These are phyloP conservation scores for Xiphorhynchus erythropygius DNA, from an alignment of 2,797 vertebrate genomes.

Conservation along the genomic window DNA sequence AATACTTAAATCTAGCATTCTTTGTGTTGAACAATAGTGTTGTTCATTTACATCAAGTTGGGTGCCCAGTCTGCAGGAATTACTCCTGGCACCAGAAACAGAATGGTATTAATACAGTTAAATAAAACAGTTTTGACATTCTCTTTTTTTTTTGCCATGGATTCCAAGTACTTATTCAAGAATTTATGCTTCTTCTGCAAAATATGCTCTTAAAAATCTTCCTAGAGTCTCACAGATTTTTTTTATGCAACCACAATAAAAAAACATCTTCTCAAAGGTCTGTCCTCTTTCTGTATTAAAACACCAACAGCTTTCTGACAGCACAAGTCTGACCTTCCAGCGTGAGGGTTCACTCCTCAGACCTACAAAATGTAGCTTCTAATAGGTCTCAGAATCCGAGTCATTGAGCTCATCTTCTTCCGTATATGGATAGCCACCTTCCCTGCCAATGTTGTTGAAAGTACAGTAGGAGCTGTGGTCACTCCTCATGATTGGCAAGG, in stretches of 20 bases:
- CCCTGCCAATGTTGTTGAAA: conserved; percentile 93
- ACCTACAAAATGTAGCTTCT: conserved; percentile 59
- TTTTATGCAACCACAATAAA: conserved; percentile 32
- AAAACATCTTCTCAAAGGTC: conserved; percentile 54
- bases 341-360: neutral
- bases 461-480: conserved; percentile 94
- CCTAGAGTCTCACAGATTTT: conserved; percentile 54
- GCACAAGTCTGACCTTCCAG: conserved; percentile 57
- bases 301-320: conserved; percentile 42
- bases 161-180: conserved; percentile 72
- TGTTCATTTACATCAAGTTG: conserved; percentile 62
- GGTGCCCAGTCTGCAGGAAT: conserved; percentile 77
- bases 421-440: conserved; percentile 86
- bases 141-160: conserved; percentile 32
- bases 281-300: conserved; percentile 31
- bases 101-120: conserved; percentile 56
- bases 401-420: conserved; percentile 95
- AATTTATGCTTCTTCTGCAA: conserved; percentile 73
- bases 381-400: conserved; percentile 97
- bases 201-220: conserved; percentile 75
- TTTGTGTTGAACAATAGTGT: conserved; percentile 66
- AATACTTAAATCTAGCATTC: conserved; percentile 71
- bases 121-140: conserved; percentile 69
- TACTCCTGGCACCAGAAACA: conserved; percentile 79
- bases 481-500: conserved; percentile 86